Base-by-base conservation (phyloP, 2,888 invertebrate genomes). In the Diaphora mendica region DNA sequence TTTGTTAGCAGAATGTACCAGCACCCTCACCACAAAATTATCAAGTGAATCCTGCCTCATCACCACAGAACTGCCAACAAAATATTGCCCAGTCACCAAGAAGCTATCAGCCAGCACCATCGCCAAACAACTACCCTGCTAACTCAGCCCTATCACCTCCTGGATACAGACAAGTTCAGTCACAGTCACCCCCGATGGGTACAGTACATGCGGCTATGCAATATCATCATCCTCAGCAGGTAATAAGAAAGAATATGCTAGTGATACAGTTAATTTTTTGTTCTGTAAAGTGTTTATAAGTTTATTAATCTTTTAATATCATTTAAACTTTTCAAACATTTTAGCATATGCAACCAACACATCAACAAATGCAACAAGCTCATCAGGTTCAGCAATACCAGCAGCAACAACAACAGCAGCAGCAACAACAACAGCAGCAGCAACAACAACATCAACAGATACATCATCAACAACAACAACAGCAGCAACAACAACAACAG, bases 141-240 rank as follows among this genome's bases (percentile, higher is more conserved):
- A 91, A 89, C 83, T 94, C 96, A 77, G 96, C 96, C 70, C 92
- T 96, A 77, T 96, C 96, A 77, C 96, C 96, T 23, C 96, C 96
- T 59, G 96, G 92, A 70, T 95, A 94, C 84, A 92, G 95, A 87
- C 95, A 95, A 88, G 94, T 95, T 72, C 95, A 92, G 74, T 89
- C 94, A 23, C 96, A 96, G 82, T 94, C 95, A 9, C 96, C 96
- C 64, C 95, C 96, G 13, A 95, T 95, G 93, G 91, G 91, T 72
- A 90, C 92, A 81, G 96, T 94, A n/a, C 95, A 95, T 88, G 91
- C 91, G 62, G 87, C 92, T 62, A 93, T 96, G 93, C 96, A 95
- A 81, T 95, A 95, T 77, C 95, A 95, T 86, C 94, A 94, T 82
- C 88, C 92, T 23, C 95, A 95, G 80, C 96, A 95, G 92, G 96